phyloP scores from a whole-genome alignment of 2,797 vertebrate genomes.

The Gallinago solitaria region DNA sequence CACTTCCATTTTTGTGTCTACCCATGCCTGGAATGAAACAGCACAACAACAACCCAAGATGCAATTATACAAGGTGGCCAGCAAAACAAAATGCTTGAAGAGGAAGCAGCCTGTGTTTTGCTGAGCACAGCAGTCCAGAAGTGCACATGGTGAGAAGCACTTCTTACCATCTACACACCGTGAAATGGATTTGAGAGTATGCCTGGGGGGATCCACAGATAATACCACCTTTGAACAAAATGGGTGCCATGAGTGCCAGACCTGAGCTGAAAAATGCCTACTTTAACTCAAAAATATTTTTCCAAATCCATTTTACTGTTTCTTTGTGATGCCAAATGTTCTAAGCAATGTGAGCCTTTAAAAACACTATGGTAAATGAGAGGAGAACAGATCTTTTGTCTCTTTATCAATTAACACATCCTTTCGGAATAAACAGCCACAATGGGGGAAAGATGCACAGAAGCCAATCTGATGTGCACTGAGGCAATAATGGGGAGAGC shows the following conservation, averaged over 20 bases:
- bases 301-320: not conserved
- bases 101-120: not conserved
- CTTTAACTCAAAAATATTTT: not conserved
- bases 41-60: not conserved
- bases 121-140: not conserved
- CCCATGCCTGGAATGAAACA: not conserved
- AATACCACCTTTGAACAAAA: not conserved
- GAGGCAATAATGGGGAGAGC: rapidly evolving
- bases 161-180: not conserved
- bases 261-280: not conserved
- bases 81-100: not conserved
- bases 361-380: not conserved
- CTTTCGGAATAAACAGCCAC: not conserved
- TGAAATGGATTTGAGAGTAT: constrained; percentile 13
- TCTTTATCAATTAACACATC: not conserved
- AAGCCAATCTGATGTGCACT: not conserved
- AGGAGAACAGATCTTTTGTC: not conserved
- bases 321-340: not conserved
- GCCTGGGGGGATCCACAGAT: not conserved
- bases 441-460: not conserved
- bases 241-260: not conserved
- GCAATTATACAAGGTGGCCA: not conserved
- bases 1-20: not conserved
- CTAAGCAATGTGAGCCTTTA: not conserved
- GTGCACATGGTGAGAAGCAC: not conserved